Evolutionary conservation across 2,797 vertebrate species (phyloP).

Genomic region (Pristis pectinata): DNA sequence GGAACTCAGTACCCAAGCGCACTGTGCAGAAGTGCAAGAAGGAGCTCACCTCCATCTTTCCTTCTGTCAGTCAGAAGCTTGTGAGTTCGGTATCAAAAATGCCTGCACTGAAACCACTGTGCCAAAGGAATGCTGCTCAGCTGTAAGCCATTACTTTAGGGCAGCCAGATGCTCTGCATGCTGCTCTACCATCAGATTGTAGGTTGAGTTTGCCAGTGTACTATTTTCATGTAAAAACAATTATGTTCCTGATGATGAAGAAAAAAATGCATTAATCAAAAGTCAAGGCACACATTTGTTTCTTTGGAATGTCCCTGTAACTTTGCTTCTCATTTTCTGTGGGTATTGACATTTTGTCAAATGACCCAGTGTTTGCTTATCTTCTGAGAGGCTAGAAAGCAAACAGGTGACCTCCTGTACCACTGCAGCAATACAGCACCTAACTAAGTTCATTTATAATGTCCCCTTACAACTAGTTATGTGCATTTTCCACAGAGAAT

Average conservation of each 20-base stretch:
- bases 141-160: not conserved
- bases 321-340: fast-evolving
- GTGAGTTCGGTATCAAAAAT: not conserved
- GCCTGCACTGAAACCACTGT: not conserved
- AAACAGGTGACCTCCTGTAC: no score
- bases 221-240: not conserved
- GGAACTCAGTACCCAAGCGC: no score
- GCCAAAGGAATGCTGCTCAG: not conserved
- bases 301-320: no score
- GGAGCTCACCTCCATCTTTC: no score
- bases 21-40: no score
- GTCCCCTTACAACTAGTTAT: not conserved
- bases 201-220: not conserved
- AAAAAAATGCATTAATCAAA: not conserved
- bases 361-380: not conserved
- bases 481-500: not conserved
- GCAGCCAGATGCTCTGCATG: conserved; percentile 37
- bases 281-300: no score
- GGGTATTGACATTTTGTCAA: no score
- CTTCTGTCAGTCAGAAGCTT: not conserved
- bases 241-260: not conserved
- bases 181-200: not conserved
- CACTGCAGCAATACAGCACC: not conserved
- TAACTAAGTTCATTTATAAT: not conserved
- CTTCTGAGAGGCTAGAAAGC: not conserved